Evolutionary conservation across 2,888 invertebrate species (phyloP), one percentile per base, ranked within the genome.

Genomic region (Chrysodeixis includens): DNA sequence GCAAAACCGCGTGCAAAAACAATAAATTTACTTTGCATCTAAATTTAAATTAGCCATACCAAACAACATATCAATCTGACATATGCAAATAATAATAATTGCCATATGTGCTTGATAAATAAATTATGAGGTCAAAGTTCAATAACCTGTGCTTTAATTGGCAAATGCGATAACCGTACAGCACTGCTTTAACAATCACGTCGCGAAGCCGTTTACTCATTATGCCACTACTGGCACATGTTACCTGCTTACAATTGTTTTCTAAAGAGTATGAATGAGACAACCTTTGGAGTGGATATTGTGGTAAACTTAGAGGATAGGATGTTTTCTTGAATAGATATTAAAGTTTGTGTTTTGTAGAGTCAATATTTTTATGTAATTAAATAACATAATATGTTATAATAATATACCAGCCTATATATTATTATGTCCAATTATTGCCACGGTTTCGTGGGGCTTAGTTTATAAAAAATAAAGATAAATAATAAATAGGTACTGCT

Each of bases 81-180:
- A 20, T 49, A 20, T 49, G 46, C 10, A 9, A 8, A 9, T 46
- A 46, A 9, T 2, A 18, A 46, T 46, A 26, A 8, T 46, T 46
- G 5, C 46, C 46, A 9, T 46, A 46, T 16, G 16, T 10, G 10
- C 20, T 49, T 40, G 35, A 40, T n/a, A 7, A 7, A 40, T 40
- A 40, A 40, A 40, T 14, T 5, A 26, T 6, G 26, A 6, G 26
- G 26, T 26, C 26, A 26, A 20, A 49, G 51, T 64, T 67, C 44
- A 61, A 64, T n/a, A 40, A 16, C 5, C 58, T 55, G 40, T 57
- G 51, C 53, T 64, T 58, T 71, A 58, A 66, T 70, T 63, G 66
- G 26, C 54, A 14, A 51, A 57, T 57, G 57, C 63, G 54, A 52
- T 44, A n/a, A 51, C 44, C 22, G 49, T 30, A 30, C 60, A 56